phyloP scores from a whole-genome alignment of 1,140 invertebrate genomes.

The Zaprionus camerounensis region DNA sequence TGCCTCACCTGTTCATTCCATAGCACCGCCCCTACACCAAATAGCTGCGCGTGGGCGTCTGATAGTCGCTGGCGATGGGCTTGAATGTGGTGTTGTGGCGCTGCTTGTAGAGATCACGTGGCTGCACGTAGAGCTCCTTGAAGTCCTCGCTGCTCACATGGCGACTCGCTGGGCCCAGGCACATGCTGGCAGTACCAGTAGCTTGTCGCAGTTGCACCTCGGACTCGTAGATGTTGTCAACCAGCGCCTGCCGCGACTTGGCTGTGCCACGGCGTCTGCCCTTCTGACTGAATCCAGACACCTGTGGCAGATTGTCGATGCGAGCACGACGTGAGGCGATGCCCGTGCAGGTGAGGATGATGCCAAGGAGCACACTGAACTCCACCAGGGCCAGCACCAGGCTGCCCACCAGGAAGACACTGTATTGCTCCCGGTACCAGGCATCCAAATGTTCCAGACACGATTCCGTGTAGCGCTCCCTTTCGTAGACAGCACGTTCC shows the following conservation, averaged over 20 bases:
- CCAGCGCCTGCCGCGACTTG: slow-evolving; percentile 58
- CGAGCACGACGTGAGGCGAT: slow-evolving; percentile 75
- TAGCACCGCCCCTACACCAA: slow-evolving; percentile 58
- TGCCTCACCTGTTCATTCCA: neutral
- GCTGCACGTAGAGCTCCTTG: slow-evolving; percentile 75
- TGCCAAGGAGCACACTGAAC: slow-evolving; percentile 88
- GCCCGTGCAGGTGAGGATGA: slow-evolving; percentile 88
- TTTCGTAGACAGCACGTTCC: slow-evolving; percentile 86
- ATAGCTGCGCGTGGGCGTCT: slow-evolving; percentile 64
- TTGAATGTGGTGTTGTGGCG: slow-evolving; percentile 67
- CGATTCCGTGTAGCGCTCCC: slow-evolving; percentile 88
- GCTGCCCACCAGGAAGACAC: slow-evolving; percentile 88
- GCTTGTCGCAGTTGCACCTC: slow-evolving; percentile 55
- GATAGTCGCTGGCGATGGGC: slow-evolving; percentile 63
- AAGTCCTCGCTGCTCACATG: slow-evolving; percentile 67
- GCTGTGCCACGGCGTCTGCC: slow-evolving; percentile 31
- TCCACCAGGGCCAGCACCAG: slow-evolving; percentile 89
- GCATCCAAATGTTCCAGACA: slow-evolving; percentile 89
- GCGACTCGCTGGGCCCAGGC: slow-evolving; percentile 34
- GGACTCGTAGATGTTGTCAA: slow-evolving; percentile 79
- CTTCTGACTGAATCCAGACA: slow-evolving; percentile 16
- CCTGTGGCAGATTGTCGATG: slow-evolving; percentile 20
- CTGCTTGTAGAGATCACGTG: slow-evolving; percentile 68
- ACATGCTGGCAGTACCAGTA: slow-evolving; percentile 38
- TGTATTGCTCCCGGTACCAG: slow-evolving; percentile 91